Conservation (phyloP, 1,140 invertebrate species). For the Acromyrmex echinatior region DNA sequence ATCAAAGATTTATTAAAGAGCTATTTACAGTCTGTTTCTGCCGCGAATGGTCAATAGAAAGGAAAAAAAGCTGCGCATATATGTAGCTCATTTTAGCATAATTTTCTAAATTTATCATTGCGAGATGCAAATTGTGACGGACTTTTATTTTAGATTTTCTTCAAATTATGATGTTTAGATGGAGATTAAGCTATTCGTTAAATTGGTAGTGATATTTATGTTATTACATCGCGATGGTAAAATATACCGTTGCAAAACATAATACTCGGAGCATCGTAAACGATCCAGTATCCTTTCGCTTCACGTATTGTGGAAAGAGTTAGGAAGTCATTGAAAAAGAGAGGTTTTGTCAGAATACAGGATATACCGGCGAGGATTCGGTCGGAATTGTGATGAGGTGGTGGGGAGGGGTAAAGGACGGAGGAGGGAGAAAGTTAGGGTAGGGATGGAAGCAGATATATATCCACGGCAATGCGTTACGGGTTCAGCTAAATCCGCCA, state of each 20-base stretch:
- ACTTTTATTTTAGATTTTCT: background rate
- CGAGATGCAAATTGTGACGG: background rate
- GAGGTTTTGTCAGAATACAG: conserved; percentile 77
- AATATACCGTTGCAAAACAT: conserved; percentile 32
- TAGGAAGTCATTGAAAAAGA: conserved; percentile 83
- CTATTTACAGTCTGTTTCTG: conserved; percentile 68
- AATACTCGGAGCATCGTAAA: conserved; percentile 55
- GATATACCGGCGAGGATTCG: conserved; percentile 74
- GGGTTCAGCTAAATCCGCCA: conserved; percentile 87
- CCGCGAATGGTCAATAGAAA: conserved; percentile 46
- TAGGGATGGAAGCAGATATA: conserved; percentile 84
- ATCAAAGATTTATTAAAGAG: conserved; percentile 82
- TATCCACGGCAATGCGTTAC: conserved; percentile 87
- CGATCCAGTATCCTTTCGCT: conserved; percentile 61
- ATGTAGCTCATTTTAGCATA: background rate
- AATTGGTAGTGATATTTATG: background rate
- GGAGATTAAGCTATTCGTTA: background rate
- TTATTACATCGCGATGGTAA: conserved; percentile 7
- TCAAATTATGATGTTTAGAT: background rate
- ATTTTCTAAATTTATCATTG: background rate
- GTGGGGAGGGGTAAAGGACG: conserved; percentile 46
- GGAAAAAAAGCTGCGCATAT: conserved; percentile 20
- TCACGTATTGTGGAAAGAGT: conserved; percentile 76
- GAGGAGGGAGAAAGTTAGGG: conserved; percentile 57
- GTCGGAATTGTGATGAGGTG: conserved; percentile 68